Base-by-base conservation (phyloP, 1,140 invertebrate species). In the Cotesia glomerata region DNA sequence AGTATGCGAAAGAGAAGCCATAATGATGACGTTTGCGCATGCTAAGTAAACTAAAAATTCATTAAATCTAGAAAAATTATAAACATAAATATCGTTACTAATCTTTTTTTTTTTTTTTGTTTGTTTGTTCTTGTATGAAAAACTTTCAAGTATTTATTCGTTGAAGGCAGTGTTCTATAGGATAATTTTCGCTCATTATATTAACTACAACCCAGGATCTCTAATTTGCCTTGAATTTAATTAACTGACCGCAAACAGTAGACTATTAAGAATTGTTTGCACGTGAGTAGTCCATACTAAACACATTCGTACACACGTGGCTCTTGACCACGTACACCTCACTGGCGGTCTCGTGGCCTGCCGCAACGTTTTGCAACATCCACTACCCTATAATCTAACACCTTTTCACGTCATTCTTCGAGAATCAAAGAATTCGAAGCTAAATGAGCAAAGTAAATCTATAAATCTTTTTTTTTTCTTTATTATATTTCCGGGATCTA, bases 61-160 rank as follows among this genome's bases (percentile, higher is more conserved):
- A 71, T 71, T 71, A 56, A 56, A 68, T 35, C 54, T 32, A 59
- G 14, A 32, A 45, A 45, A 8, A 45, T 9, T 45, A 45, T 45
- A 8, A 45, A 5, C 5, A 45, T 45, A 45, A 45, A 45, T 45
- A 45, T 9, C 39, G 8, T 11, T 9, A 11, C 8, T 11, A 45
- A 9, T 45, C 7, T 9, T 45, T 45, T 45, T 7, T 9, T 3
- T 39, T 39, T 45, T 11, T 45, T 0, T 45, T 45, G 7, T 0
- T 9, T 8, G 7, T 45, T 45, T 11, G 1, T 3, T 45, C 7
- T 45, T 11, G 11, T 9, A 9, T 45, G 39, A 45, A 45, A 45
- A 45, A 45, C 7, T 45, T 45, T 45, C 11, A 45, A 45, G 7
- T 45, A 45, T 45, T 45, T 45, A 5, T 45, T 45, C 11, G 3